A percentile compares a stretch with the other conserved stretches of the same genome.
These are phyloP conservation scores for Hippocampus barbouri DNA, from an alignment of 2,113 vertebrate species.

Conservation along the genomic window DNA sequence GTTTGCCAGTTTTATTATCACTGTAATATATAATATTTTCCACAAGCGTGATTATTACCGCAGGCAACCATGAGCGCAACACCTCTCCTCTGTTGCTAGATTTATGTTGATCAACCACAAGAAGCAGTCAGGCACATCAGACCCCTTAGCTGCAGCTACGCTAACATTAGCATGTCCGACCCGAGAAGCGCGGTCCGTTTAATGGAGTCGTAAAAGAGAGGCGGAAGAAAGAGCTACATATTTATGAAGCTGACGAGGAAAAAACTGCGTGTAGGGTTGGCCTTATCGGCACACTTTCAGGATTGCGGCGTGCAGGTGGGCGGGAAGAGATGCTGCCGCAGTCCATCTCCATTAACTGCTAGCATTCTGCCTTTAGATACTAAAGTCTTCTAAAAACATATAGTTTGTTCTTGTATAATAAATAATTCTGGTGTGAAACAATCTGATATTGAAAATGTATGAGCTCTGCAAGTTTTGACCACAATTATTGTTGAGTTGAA, in stretches of 20 bases:
- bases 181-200: background rate
- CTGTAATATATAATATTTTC: background rate
- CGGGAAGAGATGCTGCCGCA: conserved; percentile 1
- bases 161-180: conserved; percentile 3
- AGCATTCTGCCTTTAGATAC: conserved; percentile 9
- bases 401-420: background rate
- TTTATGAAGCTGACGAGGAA: conserved; percentile 1
- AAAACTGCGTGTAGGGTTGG: background rate
- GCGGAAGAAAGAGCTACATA: conserved; percentile 1
- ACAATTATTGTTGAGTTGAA: background rate
- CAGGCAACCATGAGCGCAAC: background rate
- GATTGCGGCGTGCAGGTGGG: background rate
- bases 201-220: conserved; percentile 3
- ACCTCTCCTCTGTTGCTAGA: background rate
- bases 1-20: conserved; percentile 9
- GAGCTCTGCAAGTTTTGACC: background rate
- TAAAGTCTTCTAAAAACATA: background rate
- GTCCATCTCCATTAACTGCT: conserved; percentile 12
- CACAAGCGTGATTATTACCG: conserved; percentile 9
- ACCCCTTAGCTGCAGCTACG: background rate
- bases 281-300: background rate
- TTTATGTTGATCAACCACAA: background rate
- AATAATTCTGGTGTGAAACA: background rate
- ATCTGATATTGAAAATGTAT: background rate
- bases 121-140: conserved; percentile 1